Percentiles rank a stretch among this genome's conserved stretches.
These are phyloP conservation scores for Tipula confusa DNA, from an alignment of 2,888 invertebrate species.

Conservation along the genomic window DNA sequence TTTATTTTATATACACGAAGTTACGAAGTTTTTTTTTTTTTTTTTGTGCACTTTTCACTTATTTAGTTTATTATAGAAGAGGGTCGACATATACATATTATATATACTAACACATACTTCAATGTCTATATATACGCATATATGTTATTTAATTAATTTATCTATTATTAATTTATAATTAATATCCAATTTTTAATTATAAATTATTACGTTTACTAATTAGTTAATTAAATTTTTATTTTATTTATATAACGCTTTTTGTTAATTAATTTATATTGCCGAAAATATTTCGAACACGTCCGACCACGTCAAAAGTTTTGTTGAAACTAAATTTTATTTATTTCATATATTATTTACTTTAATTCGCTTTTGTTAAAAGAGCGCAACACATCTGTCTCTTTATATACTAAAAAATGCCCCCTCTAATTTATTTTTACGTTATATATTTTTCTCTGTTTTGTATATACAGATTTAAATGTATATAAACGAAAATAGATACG, in stretches of 20 bases:
- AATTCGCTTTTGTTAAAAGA: neutral
- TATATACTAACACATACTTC: neutral
- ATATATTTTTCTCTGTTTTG: neutral
- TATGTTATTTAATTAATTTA: neutral
- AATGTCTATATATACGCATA: neutral
- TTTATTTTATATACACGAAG: slow-evolving; percentile 13
- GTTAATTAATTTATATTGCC: neutral
- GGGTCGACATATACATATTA: neutral
- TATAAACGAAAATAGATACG: neutral
- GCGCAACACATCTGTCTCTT: neutral
- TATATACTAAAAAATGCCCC: neutral
- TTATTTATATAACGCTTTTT: neutral
- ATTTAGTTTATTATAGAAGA: neutral
- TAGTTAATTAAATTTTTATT: neutral
- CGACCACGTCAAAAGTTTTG: neutral
- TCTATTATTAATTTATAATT: neutral
- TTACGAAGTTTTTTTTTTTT: too few species aligned
- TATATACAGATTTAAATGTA: neutral
- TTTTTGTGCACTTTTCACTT: slow-evolving; percentile 20
- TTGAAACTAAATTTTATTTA: slow-evolving; percentile 9
- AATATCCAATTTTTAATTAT: slow-evolving; percentile 12
- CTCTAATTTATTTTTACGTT: neutral
- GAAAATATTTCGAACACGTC: neutral
- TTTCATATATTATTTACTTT: neutral
- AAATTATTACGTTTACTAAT: too few species aligned